Evolutionary conservation across 2,113 vertebrate species (phyloP).

Genomic region (Oceanites oceanicus): DNA sequence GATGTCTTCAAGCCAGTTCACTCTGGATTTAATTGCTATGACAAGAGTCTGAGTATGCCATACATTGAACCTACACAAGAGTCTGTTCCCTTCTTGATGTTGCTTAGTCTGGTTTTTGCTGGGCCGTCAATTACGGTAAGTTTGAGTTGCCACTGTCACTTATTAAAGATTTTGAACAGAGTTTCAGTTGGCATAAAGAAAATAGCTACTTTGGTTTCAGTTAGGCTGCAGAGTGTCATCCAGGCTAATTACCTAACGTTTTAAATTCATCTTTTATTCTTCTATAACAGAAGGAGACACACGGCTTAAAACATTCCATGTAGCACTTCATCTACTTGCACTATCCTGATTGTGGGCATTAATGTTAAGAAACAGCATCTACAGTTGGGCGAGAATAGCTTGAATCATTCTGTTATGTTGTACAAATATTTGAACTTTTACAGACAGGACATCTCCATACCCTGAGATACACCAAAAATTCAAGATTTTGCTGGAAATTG

Average conservation of each 20-base stretch:
- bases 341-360: neutral
- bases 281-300: neutral
- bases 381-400: neutral
- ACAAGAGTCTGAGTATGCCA: constrained; percentile 94
- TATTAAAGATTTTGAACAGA: neutral
- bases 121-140: constrained; percentile 92
- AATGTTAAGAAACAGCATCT: neutral
- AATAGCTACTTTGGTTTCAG: neutral
- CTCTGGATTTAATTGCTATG: constrained; percentile 93
- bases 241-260: neutral
- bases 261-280: neutral
- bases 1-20: constrained; percentile 96
- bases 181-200: neutral
- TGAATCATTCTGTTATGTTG: neutral
- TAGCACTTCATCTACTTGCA: neutral
- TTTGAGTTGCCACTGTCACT: neutral
- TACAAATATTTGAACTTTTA: neutral
- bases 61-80: constrained; percentile 95
- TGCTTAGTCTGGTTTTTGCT: constrained; percentile 93
- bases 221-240: neutral
- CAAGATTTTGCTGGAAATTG: neutral
- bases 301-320: neutral
- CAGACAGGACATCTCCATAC: neutral
- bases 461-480: neutral
- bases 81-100: constrained; percentile 92